phyloP scores from a whole-genome alignment of 2,888 invertebrate genomes.

The Actias luna region DNA sequence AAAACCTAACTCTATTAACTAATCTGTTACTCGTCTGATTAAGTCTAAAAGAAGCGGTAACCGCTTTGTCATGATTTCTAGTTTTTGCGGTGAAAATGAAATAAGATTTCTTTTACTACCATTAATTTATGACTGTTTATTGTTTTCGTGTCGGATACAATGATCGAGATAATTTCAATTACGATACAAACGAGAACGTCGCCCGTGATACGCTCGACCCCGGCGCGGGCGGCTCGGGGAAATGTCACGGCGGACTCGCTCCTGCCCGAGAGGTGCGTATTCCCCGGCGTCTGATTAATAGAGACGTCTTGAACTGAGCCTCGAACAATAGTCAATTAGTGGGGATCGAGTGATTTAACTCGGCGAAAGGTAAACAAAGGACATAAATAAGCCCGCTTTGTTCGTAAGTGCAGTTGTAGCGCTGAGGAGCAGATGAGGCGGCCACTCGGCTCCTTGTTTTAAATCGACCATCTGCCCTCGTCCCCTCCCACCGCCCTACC shows the following conservation, averaged over 20 bases:
- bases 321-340: constrained; percentile 48
- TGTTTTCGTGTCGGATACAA: constrained; percentile 15
- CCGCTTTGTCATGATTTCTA: too few species aligned
- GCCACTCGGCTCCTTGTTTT: constrained; percentile 35
- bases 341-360: constrained; percentile 42
- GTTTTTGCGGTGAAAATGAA: background rate
- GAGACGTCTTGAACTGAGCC: constrained; percentile 17
- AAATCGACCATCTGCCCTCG: constrained; percentile 31
- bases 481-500: constrained; percentile 14
- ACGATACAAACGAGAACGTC: constrained; percentile 7
- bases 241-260: background rate
- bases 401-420: constrained; percentile 13
- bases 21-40: too few species aligned
- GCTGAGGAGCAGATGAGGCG: constrained; percentile 43
- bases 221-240: background rate
- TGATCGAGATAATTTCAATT: constrained; percentile 11
- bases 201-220: background rate
- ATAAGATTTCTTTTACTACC: background rate
- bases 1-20: too few species aligned
- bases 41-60: too few species aligned
- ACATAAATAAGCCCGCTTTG: constrained; percentile 34
- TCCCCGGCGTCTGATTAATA: constrained; percentile 20
- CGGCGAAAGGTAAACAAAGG: constrained; percentile 46
- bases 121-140: background rate
- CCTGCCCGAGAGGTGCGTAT: constrained; percentile 2